Conservation (phyloP, 1,140 invertebrate species). For the Aphelinus atriplicis region DNA sequence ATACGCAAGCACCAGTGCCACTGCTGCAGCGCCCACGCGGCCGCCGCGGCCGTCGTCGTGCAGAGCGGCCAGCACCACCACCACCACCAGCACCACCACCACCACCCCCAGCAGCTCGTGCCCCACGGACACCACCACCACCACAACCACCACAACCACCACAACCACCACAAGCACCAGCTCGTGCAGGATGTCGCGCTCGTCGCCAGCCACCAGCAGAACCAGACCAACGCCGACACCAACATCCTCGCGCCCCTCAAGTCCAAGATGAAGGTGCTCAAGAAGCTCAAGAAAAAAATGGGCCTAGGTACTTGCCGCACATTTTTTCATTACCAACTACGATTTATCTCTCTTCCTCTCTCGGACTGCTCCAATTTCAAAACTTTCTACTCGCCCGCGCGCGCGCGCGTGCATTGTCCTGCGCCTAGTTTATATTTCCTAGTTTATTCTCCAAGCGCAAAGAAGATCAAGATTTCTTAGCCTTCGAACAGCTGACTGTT, state of each 20-base stretch:
- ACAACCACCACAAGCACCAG: conserved; percentile 48
- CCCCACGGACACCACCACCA: conserved; percentile 42
- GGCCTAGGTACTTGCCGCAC: conserved; percentile 63
- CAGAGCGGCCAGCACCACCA: conserved; percentile 20
- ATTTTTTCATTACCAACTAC: conserved; percentile 1
- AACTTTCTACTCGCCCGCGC: background rate
- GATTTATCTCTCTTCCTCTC: conserved; percentile 12
- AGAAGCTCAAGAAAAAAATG: conserved; percentile 70
- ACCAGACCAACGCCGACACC: conserved; percentile 48
- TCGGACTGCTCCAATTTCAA: background rate
- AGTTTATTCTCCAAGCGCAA: too few species aligned
- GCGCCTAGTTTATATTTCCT: too few species aligned
- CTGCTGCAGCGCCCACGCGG: background rate
- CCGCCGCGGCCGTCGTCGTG: too few species aligned
- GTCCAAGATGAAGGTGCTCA: conserved; percentile 70
- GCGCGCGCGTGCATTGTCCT: too few species aligned
- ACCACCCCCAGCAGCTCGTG: background rate
- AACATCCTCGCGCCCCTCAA: conserved; percentile 64
- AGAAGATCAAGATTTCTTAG: too few species aligned
- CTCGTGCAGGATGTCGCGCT: conserved; percentile 26
- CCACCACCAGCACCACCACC: conserved; percentile 22
- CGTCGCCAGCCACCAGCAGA: conserved; percentile 22
- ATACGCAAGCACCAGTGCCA: background rate
- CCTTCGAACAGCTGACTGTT: background rate
- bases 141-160: conserved; percentile 45